These are phyloP conservation scores for Tachyglossus aculeatus DNA, from an alignment of 2,797 vertebrate genomes.

Conservation along the genomic window DNA sequence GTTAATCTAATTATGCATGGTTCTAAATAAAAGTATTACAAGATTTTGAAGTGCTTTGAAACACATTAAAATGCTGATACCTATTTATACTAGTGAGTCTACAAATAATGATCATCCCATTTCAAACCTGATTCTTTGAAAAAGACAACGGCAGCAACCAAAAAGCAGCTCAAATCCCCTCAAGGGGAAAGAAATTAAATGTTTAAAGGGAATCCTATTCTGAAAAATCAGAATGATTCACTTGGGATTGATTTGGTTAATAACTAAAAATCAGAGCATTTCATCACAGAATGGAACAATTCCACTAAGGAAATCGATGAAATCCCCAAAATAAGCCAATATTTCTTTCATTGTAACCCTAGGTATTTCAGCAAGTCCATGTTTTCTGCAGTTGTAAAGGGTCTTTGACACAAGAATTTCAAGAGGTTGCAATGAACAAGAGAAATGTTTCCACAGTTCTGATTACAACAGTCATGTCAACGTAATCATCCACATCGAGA, in stretches of 20 bases:
- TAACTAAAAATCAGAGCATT: slow-evolving; percentile 46
- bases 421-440: slow-evolving; percentile 47
- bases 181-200: slow-evolving; percentile 31
- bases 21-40: slow-evolving; percentile 77
- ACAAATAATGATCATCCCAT: slow-evolving; percentile 70
- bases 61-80: slow-evolving; percentile 74
- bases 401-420: slow-evolving; percentile 39
- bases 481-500: slow-evolving; percentile 53
- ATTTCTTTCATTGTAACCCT: neutral
- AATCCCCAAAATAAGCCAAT: neutral
- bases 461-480: slow-evolving; percentile 56
- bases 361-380: slow-evolving; percentile 45
- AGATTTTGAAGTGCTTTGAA: slow-evolving; percentile 75
- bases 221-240: slow-evolving; percentile 3
- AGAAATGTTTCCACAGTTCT: slow-evolving; percentile 53
- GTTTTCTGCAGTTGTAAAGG: slow-evolving; percentile 40
- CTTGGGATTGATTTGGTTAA: slow-evolving; percentile 21
- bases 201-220: slow-evolving; percentile 34
- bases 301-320: slow-evolving; percentile 26
- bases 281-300: slow-evolving; percentile 11
- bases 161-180: slow-evolving; percentile 44
- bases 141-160: slow-evolving; percentile 3
- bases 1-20: slow-evolving; percentile 87
- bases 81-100: slow-evolving; percentile 71
- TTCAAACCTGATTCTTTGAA: slow-evolving; percentile 48